A percentile compares a stretch with the other conserved stretches of the same genome.
phyloP scores from a whole-genome alignment of 2,797 vertebrate genomes.

The Sebastes melanostomus region DNA sequence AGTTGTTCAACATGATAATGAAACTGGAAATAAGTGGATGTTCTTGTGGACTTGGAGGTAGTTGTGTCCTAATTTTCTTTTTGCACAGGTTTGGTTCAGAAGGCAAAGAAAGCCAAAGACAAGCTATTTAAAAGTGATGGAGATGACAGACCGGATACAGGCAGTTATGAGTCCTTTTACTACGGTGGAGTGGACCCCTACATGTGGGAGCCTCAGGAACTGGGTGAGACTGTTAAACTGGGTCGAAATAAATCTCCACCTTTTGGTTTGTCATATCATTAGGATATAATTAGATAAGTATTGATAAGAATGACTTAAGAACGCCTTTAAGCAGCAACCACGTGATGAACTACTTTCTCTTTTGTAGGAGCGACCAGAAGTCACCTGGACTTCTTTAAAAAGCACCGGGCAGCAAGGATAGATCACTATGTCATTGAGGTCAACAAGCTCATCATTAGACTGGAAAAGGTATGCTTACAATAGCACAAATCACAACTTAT shows the following conservation, averaged over 20 bases:
- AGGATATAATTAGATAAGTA: not conserved
- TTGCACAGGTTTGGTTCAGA: conserved; percentile 91
- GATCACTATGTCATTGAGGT: conserved; percentile 98
- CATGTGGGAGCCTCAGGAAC: conserved; percentile 99
- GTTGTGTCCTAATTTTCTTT: conserved; percentile 21
- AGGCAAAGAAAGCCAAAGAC: conserved; percentile 96
- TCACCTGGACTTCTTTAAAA: conserved; percentile 94
- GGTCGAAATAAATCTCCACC: not conserved
- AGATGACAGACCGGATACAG: conserved; percentile 87
- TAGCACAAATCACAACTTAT: not conserved
- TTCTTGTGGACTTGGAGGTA: not conserved
- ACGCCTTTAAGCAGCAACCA: no score
- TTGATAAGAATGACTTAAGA: not conserved
- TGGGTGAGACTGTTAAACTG: conserved; percentile 82
- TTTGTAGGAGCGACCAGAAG: conserved; percentile 87
- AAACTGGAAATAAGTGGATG: not conserved
- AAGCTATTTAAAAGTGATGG: conserved; percentile 92
- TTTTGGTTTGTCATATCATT: not conserved
- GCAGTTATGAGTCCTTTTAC: conserved; percentile 92
- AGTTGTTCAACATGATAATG: not conserved
- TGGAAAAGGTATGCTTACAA: conserved; percentile 91
- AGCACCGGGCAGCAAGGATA: conserved; percentile 94
- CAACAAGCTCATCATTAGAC: conserved; percentile 97
- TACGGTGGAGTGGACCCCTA: conserved; percentile 95
- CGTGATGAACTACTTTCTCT: not conserved